Percentiles rank a stretch among this genome's conserved stretches.
Conservation (phyloP, 1,140 invertebrate species). For the Acyrthosiphon pisum region DNA sequence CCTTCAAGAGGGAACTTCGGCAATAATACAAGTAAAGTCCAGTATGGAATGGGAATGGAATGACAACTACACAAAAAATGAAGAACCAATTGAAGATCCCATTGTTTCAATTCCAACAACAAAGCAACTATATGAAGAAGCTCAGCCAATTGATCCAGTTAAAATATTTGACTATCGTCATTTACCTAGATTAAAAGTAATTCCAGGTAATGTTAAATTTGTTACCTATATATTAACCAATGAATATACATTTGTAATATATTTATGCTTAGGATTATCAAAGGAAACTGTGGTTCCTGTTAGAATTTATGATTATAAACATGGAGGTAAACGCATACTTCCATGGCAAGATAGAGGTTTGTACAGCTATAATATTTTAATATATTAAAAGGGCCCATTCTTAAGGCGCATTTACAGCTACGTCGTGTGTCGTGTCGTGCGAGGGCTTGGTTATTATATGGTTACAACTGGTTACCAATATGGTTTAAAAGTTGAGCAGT, state of each 20-base stretch:
- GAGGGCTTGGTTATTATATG: too few species aligned
- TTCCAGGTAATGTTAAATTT: constrained; percentile 44
- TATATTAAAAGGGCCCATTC: background rate
- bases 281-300: constrained; percentile 47
- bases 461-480: too few species aligned
- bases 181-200: constrained; percentile 51
- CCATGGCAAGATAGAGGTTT: constrained; percentile 55
- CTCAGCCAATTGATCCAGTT: constrained; percentile 43
- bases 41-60: constrained; percentile 40
- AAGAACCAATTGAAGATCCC: constrained; percentile 4
- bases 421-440: too few species aligned
- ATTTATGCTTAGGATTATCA: constrained; percentile 32
- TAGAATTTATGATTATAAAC: constrained; percentile 52
- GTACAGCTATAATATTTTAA: background rate
- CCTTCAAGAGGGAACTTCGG: background rate
- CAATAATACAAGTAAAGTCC: background rate
- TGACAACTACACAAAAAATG: background rate
- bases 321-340: constrained; percentile 51
- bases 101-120: background rate
- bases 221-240: background rate
- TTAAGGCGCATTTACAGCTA: too few species aligned
- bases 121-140: constrained; percentile 27
- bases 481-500: too few species aligned
- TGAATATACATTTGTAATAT: background rate
- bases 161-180: constrained; percentile 56